Conservation (phyloP, 2,888 invertebrate genomes). For the Drosophila colorata region DNA sequence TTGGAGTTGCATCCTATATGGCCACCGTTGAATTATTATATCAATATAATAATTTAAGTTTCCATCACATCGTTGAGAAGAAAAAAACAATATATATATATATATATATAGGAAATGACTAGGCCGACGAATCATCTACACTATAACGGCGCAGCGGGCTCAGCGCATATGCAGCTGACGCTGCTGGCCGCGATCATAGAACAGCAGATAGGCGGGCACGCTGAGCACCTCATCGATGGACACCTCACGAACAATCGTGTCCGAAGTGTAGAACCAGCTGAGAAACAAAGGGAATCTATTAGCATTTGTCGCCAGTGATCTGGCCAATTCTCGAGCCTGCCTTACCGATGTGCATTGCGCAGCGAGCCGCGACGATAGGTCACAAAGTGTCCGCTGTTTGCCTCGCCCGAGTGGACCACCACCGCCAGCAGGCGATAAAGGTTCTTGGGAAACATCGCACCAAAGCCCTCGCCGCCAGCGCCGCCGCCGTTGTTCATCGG, state of each 20-base stretch:
- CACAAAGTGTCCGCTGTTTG: constrained; percentile 96
- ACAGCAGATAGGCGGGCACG: constrained; percentile 95
- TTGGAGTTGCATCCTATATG: constrained; percentile 32
- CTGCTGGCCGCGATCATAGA: constrained; percentile 90
- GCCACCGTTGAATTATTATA: constrained; percentile 40
- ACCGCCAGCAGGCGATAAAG: constrained; percentile 93
- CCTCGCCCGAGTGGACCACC: constrained; percentile 95
- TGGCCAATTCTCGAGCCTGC: no score
- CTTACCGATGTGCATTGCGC: constrained; percentile 84
- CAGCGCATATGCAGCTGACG: constrained; percentile 59
- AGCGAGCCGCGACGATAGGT: constrained; percentile 92
- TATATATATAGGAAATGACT: constrained; percentile 35
- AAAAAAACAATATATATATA: not conserved
- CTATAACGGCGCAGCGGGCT: not conserved
- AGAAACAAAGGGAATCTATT: not conserved
- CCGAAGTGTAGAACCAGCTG: constrained; percentile 95
- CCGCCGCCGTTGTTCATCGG: constrained; percentile 79
- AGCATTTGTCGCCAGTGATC: no score
- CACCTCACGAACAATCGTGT: constrained; percentile 93
- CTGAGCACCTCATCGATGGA: constrained; percentile 92
- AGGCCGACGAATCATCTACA: constrained; percentile 36
- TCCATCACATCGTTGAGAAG: constrained; percentile 49
- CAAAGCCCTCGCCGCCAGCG: constrained; percentile 79
- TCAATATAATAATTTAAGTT: constrained; percentile 17
- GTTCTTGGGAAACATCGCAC: constrained; percentile 86